Base-by-base conservation (phyloP, 2,113 vertebrate species). In the Cacatua alba region DNA sequence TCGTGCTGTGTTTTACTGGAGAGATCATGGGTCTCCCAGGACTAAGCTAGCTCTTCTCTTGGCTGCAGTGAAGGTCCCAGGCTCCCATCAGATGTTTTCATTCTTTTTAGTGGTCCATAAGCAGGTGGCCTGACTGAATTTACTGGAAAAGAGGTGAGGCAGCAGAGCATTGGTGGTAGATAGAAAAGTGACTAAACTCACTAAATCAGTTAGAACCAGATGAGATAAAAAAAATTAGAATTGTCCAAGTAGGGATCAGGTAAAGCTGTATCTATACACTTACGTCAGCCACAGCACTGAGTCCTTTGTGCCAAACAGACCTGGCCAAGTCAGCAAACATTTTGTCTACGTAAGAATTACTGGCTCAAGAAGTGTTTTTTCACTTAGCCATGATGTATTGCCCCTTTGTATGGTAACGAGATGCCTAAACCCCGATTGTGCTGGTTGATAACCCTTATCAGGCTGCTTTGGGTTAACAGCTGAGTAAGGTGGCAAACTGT, bases 211-310 rank as follows among this genome's bases (percentile, higher is more conserved):
- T 63, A 44, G 29, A 82, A 77, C 13, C 11, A 71, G 59, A 39
- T 29, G 16, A 13, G 35, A 5, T 0, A 31, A 33, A 63, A 13
- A 19, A 37, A 49, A 31, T 9, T 11, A 12, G 10, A 24, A 62
- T 35, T 17, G 7, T 31, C 49, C 35, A 17, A 21, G 6, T 9
- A 52, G 43, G n/a, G 17, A 57, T 69, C 26, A 74, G 44, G 29
- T 82, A 74, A 49, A 60, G 17, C 43, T 44, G 5, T 52, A 23
- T 86, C 31, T 78, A 6, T 21, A n/a, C 7, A 6, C 12, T 48
- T 23, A 33, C 0, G 2, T 64, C 76, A 82, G 26, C 60, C 17
- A 6, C 0, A 2, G 35, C n/a, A 11, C 23, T 1, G 16, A 44
- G 43, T 69, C 35, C n/a, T 53, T 52, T 7, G 7, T 18, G 44